These are phyloP conservation scores for Montifringilla adamsi DNA, from an alignment of 2,113 vertebrate genomes.

Conservation along the genomic window DNA sequence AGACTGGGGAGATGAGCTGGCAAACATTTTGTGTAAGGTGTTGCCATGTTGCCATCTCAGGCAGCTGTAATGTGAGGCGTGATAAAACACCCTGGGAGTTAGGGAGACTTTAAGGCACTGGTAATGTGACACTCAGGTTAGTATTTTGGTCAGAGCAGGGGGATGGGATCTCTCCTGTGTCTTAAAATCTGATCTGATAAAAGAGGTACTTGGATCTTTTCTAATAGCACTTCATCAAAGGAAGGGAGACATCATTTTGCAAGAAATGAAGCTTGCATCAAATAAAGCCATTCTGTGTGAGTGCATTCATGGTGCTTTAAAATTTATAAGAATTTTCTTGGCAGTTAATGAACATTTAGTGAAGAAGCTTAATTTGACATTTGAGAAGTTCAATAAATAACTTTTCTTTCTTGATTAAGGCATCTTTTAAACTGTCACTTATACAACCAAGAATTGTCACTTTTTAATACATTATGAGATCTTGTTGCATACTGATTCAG, in stretches of 20 bases:
- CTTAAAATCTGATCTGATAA: conserved; percentile 1
- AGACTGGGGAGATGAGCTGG: not conserved
- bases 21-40: not conserved
- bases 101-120: not conserved
- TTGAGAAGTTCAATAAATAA: conserved; percentile 29
- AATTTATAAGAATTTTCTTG: not conserved
- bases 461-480: not conserved
- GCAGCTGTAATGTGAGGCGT: not conserved
- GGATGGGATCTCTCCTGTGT: not conserved
- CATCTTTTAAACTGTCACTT: conserved; percentile 23
- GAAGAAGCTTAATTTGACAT: conserved; percentile 21
- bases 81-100: not conserved
- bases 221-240: not conserved
- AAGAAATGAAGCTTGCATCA: not conserved
- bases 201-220: not conserved
- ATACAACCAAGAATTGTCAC: not conserved
- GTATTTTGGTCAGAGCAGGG: conserved; percentile 3
- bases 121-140: not conserved
- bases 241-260: not conserved
- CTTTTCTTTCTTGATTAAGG: conserved; percentile 27
- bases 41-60: not conserved
- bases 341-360: conserved; percentile 8
- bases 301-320: not conserved
- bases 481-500: not conserved
- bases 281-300: not conserved